Base-by-base conservation (phyloP, 2,888 invertebrate genomes). In the Tiphia femorata region DNA sequence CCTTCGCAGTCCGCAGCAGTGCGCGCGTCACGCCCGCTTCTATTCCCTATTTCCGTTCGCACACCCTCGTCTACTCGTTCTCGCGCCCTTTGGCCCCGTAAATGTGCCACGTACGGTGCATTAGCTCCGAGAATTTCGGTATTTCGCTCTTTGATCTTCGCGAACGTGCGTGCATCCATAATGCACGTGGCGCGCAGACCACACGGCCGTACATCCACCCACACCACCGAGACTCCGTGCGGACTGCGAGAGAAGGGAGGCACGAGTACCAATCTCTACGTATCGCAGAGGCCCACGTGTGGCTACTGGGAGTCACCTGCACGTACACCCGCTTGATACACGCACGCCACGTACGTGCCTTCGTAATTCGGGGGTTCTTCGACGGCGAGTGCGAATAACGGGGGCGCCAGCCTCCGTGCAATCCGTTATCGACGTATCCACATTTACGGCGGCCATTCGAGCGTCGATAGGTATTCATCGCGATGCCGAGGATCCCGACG, bases 111-210 rank as follows among this genome's bases (percentile, higher is more conserved):
- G 38, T 19, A 23, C 42, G 47, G 43, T 40, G 48, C 53, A 62
- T 56, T 56, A 62, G 37, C 49, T 38, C 35, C 35, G 20, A 25
- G 51, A 46, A 54, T 54, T 62, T 54, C 58, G 54, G 50, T 61
- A 43, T 64, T 64, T 20, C 29, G 37, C 37, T 19, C 62, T 67
- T 64, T 64, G 63, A 67, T 64, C 67, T 58, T 47, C 19, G n/a
- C 35, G 14, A 41, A 23, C 27, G 23, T 12, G 46, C 44, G 25
- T 38, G 52, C 37, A 53, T 42, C 42, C 17, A 23, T 33, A 61
- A 33, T 41, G 40, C 37, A 62, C 7, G 33, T 33, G 33, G 33
- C 4, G 12, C 14, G 10, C 12, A 14, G 6, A 33, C 12, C 33
- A 33, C 8, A 6, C 33, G 12, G 33, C 12, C 12, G 14, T n/a